Evolutionary conservation across 2,113 vertebrate genomes (phyloP).

Genomic region (Gymnorhina tibicen): DNA sequence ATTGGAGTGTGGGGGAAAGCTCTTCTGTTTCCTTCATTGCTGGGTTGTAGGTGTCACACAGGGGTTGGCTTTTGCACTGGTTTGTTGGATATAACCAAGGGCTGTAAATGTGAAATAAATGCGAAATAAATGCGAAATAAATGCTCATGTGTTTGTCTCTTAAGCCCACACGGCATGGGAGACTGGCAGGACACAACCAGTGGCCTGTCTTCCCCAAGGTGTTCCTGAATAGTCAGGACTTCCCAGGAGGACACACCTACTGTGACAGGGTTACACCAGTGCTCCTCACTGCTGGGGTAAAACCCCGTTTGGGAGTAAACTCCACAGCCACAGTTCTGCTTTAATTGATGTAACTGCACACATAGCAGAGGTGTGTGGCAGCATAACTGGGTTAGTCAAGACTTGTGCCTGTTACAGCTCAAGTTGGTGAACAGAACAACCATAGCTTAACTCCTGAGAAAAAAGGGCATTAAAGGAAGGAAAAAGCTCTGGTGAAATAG

Average conservation of each 20-base stretch:
- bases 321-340: neutral
- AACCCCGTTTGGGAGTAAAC: neutral
- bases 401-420: neutral
- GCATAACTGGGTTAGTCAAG: too few species aligned
- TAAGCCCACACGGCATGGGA: neutral
- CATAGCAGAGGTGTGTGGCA: neutral
- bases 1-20: neutral
- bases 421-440: neutral
- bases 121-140: neutral
- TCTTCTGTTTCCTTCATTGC: neutral
- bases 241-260: rapidly evolving
- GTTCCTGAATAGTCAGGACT: neutral
- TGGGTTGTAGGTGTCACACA: neutral
- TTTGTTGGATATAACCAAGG: neutral
- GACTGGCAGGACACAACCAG: neutral
- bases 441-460: rapidly evolving
- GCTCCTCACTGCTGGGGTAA: neutral
- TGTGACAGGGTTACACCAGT: neutral
- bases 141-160: neutral
- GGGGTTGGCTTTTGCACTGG: neutral
- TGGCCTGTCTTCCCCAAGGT: neutral
- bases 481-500: neutral
- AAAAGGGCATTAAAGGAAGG: neutral
- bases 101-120: neutral
- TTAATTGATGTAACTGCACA: neutral